phyloP scores from a whole-genome alignment of 1,140 invertebrate species.

The Asobara japonica region DNA sequence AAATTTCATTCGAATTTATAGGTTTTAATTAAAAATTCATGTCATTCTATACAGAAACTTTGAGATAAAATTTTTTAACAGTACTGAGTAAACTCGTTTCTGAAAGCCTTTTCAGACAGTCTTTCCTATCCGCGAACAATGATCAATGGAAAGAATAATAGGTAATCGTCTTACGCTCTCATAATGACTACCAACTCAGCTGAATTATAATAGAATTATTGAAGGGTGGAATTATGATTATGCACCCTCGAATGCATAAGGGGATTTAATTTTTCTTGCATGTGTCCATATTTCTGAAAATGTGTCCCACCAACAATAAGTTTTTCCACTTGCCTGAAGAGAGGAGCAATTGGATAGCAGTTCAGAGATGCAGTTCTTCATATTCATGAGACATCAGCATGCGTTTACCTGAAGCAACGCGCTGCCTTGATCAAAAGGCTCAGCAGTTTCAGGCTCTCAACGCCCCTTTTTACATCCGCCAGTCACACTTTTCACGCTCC shows the following conservation, averaged over 20 bases:
- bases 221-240: no score
- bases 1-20: no score
- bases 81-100: no score
- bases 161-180: no score
- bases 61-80: no score
- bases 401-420: conserved; percentile 51
- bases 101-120: no score
- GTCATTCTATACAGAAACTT: no score
- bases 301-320: neutral
- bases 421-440: conserved; percentile 60
- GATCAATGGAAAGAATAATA: no score
- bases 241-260: neutral
- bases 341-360: conserved; percentile 50
- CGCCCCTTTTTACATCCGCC: conserved; percentile 40
- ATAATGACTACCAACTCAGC: no score
- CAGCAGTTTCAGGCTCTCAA: conserved; percentile 44
- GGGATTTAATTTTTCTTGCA: neutral
- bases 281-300: neutral
- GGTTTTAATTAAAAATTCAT: no score
- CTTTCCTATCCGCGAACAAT: no score
- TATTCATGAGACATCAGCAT: conserved; percentile 58
- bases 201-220: no score
- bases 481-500: neutral
- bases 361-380: conserved; percentile 41
- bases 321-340: neutral